phyloP scores from a whole-genome alignment of 2,797 vertebrate species.

The Crenuchus spilurus region DNA sequence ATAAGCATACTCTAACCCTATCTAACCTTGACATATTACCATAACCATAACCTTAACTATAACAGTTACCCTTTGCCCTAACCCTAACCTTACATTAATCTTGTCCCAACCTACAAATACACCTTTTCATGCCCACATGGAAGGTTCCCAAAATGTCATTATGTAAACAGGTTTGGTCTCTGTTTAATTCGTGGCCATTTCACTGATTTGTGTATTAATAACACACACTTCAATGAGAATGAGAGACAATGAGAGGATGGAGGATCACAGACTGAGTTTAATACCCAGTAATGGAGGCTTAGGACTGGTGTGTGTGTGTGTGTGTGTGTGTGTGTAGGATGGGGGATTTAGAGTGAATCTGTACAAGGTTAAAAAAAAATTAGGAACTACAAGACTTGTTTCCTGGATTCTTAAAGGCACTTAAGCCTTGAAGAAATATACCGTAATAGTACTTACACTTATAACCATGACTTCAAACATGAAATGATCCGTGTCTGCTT shows the following conservation, averaged over 20 bases:
- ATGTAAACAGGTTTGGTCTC: no score
- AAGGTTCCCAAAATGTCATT: no score
- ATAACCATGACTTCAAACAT: background rate
- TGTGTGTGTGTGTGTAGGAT: background rate
- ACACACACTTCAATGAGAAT: no score
- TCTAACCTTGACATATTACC: no score
- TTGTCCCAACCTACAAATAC: no score
- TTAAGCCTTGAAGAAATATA: conserved; percentile 2
- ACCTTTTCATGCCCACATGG: no score
- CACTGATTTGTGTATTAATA: no score
- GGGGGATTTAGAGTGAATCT: background rate
- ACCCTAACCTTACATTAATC: no score
- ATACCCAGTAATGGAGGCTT: conserved; percentile 26
- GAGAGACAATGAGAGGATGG: background rate
- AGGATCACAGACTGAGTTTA: conserved; percentile 9
- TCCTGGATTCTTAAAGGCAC: background rate
- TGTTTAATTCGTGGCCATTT: no score
- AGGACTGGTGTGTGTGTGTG: conserved; percentile 2
- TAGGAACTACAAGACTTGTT: background rate
- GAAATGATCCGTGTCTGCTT: background rate
- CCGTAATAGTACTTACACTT: background rate
- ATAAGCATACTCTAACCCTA: no score
- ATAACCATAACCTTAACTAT: no score
- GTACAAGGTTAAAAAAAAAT: background rate
- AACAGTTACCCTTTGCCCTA: no score